Conservation (phyloP, 1,140 invertebrate species). For the Drosophila suzukii region DNA sequence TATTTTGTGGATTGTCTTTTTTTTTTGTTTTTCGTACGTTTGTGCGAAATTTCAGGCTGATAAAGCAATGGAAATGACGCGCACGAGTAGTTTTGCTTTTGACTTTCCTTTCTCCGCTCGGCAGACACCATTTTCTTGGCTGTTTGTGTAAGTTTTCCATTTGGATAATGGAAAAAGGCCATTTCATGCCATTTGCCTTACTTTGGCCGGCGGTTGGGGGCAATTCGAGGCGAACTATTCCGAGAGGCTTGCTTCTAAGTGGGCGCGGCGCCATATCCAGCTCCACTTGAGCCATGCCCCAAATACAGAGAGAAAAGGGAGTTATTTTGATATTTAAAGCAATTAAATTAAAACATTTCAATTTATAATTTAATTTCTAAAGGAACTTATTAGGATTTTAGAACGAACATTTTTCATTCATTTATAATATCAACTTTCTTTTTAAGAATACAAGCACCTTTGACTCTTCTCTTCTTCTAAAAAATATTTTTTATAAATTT, state of each 20-base stretch:
- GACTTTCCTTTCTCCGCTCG: conserved; percentile 59
- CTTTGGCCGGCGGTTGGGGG: conserved; percentile 53
- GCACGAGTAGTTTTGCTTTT: conserved; percentile 76
- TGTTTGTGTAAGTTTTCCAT: conserved; percentile 83
- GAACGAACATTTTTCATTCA: too few species aligned
- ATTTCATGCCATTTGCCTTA: conserved; percentile 79
- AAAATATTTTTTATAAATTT: too few species aligned
- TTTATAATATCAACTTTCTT: too few species aligned
- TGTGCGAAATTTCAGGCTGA: conserved; percentile 74
- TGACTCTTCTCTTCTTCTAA: too few species aligned
- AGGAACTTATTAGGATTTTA: too few species aligned
- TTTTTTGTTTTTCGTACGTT: conserved; percentile 10
- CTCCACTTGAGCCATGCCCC: conserved; percentile 38
- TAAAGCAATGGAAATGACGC: conserved; percentile 79
- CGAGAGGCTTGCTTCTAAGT: conserved; percentile 60
- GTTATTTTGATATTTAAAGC: too few species aligned
- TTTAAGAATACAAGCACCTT: too few species aligned
- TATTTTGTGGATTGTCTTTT: neutral
- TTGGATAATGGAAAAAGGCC: conserved; percentile 84
- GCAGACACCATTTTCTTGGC: conserved; percentile 57
- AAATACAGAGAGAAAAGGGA: neutral
- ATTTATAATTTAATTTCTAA: too few species aligned
- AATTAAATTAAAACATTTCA: too few species aligned
- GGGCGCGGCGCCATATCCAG: conserved; percentile 68
- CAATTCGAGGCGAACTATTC: conserved; percentile 74